Evolutionary conservation across 1,140 invertebrate species (phyloP), one percentile per base, ranked within the genome.

Genomic region (Pectinophora gossypiella): DNA sequence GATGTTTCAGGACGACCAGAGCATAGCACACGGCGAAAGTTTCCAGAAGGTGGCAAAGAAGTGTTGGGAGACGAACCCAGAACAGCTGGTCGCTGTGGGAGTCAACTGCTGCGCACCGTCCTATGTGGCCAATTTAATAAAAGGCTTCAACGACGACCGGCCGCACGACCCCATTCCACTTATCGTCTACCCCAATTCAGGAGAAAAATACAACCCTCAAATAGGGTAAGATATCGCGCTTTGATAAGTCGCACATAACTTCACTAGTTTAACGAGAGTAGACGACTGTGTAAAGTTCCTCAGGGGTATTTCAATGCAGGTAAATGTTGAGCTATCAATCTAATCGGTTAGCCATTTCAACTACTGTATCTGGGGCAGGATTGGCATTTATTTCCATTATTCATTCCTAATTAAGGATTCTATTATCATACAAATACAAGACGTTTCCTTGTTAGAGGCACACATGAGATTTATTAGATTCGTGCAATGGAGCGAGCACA

Each of bases 161-260:
- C 76, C 73, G 44, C 78, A 87, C 66, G 79, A 77, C 32, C 83
- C 86, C 48, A 87, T 93, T 45, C 91, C 91, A 7, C 83, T 95
- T 12, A 90, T 96, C 64, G 92, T 93, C 3, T 95, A 95, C 86
- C 94, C 94, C 5, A 95, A 95, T 78, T 93, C 91, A 62, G 94
- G 93, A 48, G 93, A 95, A 79, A 89, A 87, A 64, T 94, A 91
- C 84, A 90, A 90, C 59, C 89, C 90, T 19, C 87, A 90, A 74
- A 82, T 90, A 60, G 90, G 90, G 77, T 91, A 85, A 83, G 71
- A 65, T 62, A 48, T 44, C 22, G 47, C 54, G 22, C 48, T 54
- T 52, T 49, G 51, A 58, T 62, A 57, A 52, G 55, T 40, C 12
- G 13, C 7, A 32, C 27, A 32, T 32, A 32, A 40, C 36, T 40